Evolutionary conservation across 2,797 vertebrate genomes (phyloP), one percentile per base, ranked within the genome.

Genomic region (Galagoides demidoff): DNA sequence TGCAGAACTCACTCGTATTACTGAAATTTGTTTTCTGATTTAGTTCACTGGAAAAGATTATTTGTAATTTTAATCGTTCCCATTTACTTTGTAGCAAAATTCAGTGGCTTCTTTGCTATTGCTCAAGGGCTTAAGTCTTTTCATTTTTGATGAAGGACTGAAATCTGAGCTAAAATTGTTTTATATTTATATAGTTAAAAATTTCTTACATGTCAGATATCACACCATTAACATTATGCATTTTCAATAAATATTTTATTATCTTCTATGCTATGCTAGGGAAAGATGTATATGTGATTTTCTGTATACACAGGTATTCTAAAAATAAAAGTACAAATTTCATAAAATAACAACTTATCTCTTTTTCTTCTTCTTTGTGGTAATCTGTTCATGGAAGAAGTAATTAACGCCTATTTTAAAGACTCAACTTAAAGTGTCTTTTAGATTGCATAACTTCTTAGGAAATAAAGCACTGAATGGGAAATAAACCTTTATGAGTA

Each of bases 401-500:
- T 59, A 81, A 34, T 7, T 52, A 66, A 16, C 31, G 88, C 34
- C 13, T 87, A 19, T 92, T 68, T 45, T 31, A 84, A 34, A 66
- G 0, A 90, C 2, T 82, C 34, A 85, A 79, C 12, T 13, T 86
- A 74, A 92, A 74, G 22, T 64, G 82, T 85, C 16, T 61, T 87
- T 88, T 70, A 83, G 19, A 85, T 9, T 91, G 1, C 4, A 17
- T 88, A 76, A 93, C 37, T 85, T 93, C 81, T 68, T 84, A 85
- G 5, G 19, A 92, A 95, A 70, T 49, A 61, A 85, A 85, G 11
- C 29, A 81, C 1, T 57, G 52, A 71, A n/a, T 85, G 31, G 52
- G 79, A 94, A 93, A 89, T 90, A 85, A 85, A 92, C 52, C 88
- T 93, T 95, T 93, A 87, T 78, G 34, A 22, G 43, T 89, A 92